Evolutionary conservation across 2,888 invertebrate species (phyloP).

Genomic region (Osedax fenrisi): DNA sequence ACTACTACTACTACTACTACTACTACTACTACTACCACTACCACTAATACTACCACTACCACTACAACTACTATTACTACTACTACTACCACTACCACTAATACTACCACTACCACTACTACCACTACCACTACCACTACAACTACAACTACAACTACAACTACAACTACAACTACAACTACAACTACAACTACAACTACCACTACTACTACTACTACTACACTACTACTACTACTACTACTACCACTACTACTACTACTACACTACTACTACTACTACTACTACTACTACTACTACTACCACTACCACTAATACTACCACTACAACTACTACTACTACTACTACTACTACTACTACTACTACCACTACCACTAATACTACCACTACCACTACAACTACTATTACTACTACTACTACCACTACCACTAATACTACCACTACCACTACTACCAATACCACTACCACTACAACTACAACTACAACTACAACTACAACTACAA

Average conservation of each 20-base stretch:
- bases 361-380: neutral
- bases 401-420: neutral
- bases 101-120: slow-evolving; percentile 3
- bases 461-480: too few relatives aligned
- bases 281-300: neutral
- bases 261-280: neutral
- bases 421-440: neutral
- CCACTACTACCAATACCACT: neutral
- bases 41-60: neutral
- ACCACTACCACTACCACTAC: slow-evolving; percentile 11
- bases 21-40: neutral
- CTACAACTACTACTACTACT: neutral
- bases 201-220: slow-evolving; percentile 16
- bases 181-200: neutral
- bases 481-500: too few relatives aligned
- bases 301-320: neutral
- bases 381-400: neutral
- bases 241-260: neutral
- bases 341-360: neutral
- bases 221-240: neutral
- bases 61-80: neutral
- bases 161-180: neutral
- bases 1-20: neutral
- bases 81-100: neutral
- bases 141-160: neutral